Conservation (phyloP, 2,797 vertebrate species). For the Bovichtus variegatus region DNA sequence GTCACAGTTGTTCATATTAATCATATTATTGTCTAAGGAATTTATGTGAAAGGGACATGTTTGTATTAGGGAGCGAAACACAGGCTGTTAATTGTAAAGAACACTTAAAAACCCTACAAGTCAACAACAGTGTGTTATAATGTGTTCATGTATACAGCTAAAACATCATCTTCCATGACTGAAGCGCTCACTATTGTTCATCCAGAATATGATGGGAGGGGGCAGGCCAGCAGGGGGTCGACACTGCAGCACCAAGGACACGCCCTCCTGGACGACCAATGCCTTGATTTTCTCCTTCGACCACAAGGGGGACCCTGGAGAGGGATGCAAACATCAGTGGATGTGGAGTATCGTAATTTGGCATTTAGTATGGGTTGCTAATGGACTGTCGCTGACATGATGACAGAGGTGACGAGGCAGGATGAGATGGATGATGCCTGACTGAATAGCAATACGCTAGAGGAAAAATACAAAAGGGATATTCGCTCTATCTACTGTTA, state of each 20-base stretch:
- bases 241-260: conserved; percentile 91
- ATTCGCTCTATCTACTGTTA: conserved; percentile 15
- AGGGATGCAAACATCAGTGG: conserved; percentile 24
- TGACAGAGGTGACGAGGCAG: conserved; percentile 44
- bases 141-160: neutral
- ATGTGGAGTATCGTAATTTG: conserved; percentile 7
- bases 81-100: neutral
- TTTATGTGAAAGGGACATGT: neutral
- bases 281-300: conserved; percentile 95
- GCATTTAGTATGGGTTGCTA: conserved; percentile 33
- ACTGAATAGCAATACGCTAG: conserved; percentile 20
- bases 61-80: neutral
- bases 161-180: neutral
- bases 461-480: conserved; percentile 53
- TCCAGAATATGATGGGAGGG: conserved; percentile 98
- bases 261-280: conserved; percentile 89
- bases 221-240: conserved; percentile 94
- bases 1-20: neutral
- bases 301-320: conserved; percentile 95
- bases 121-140: neutral
- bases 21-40: neutral
- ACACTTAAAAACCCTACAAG: neutral
- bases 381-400: conserved; percentile 30
- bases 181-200: conserved; percentile 95
- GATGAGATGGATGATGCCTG: conserved; percentile 39